Percentiles rank a stretch among this genome's conserved stretches.
phyloP scores from a whole-genome alignment of 2,888 invertebrate species.

The Anoncus sp. region DNA sequence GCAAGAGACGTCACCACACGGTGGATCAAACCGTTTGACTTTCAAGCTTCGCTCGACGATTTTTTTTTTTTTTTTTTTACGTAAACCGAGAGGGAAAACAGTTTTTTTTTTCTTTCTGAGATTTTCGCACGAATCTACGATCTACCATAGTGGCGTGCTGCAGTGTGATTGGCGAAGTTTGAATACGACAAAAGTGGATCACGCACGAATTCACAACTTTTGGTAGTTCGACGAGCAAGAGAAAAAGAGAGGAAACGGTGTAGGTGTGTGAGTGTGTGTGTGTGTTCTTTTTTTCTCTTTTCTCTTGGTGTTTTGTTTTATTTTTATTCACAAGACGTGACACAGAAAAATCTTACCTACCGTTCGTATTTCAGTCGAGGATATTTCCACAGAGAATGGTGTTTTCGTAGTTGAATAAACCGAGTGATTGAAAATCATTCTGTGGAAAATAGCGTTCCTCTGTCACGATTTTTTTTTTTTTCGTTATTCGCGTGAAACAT shows the following conservation, averaged over 20 bases:
- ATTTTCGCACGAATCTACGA: slow-evolving; percentile 1
- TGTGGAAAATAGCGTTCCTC: not conserved
- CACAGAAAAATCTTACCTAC: too few species aligned
- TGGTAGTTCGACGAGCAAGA: slow-evolving; percentile 14
- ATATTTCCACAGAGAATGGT: too few species aligned
- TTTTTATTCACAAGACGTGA: too few species aligned
- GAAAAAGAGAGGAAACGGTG: not conserved
- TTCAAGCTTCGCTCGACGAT: slow-evolving; percentile 24
- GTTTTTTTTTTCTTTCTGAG: slow-evolving; percentile 25
- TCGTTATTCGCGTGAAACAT: not conserved
- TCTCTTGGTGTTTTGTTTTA: too few species aligned
- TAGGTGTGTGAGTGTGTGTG: too few species aligned
- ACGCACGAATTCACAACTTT: slow-evolving; percentile 7
- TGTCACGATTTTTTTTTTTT: not conserved
- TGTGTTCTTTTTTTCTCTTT: slow-evolving; percentile 4
- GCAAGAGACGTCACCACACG: slow-evolving; percentile 28
- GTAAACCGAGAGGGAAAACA: slow-evolving; percentile 7
- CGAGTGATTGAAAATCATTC: too few species aligned
- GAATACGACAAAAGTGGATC: slow-evolving; percentile 12
- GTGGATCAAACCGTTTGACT: slow-evolving; percentile 14
- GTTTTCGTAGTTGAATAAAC: too few species aligned
- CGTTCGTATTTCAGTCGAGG: too few species aligned
- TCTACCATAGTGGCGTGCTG: not conserved
- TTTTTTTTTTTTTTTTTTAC: too few species aligned
- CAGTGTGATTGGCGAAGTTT: slow-evolving; percentile 28